These are phyloP conservation scores for Endomychus coccineus DNA, from an alignment of 2,888 invertebrate species.

Conservation along the genomic window DNA sequence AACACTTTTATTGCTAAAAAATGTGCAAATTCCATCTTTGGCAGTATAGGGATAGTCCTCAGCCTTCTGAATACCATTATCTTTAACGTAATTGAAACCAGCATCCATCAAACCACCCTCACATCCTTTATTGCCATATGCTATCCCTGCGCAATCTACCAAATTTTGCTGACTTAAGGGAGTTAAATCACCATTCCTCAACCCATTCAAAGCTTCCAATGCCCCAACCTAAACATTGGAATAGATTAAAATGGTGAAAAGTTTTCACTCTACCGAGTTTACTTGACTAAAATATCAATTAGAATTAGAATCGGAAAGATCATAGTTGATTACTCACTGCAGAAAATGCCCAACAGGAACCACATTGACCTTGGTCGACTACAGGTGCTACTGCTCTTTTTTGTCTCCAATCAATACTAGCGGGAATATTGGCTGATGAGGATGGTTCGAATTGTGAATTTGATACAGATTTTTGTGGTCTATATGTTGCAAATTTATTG, in stretches of 20 bases:
- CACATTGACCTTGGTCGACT: conserved; percentile 51
- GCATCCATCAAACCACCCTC: conserved; percentile 78
- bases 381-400: conserved; percentile 47
- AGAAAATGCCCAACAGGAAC: conserved; percentile 59
- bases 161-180: no score
- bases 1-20: conserved; percentile 30
- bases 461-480: background rate
- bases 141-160: conserved; percentile 73
- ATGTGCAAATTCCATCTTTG: conserved; percentile 25
- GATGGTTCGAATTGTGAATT: background rate
- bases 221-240: no score
- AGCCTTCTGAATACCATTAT: no score
- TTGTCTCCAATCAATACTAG: conserved; percentile 45
- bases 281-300: no score
- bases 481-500: conserved; percentile 36
- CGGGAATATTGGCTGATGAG: conserved; percentile 35
- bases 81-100: conserved; percentile 74
- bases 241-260: no score
- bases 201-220: no score
- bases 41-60: conserved; percentile 45
- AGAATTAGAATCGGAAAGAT: no score
- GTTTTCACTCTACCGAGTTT: no score
- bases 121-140: conserved; percentile 85
- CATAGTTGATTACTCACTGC: conserved; percentile 42
- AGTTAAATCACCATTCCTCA: no score